Percentiles rank a stretch among this genome's conserved stretches.
Conservation (phyloP, 2,797 vertebrate species). For the Sebastes dallii region DNA sequence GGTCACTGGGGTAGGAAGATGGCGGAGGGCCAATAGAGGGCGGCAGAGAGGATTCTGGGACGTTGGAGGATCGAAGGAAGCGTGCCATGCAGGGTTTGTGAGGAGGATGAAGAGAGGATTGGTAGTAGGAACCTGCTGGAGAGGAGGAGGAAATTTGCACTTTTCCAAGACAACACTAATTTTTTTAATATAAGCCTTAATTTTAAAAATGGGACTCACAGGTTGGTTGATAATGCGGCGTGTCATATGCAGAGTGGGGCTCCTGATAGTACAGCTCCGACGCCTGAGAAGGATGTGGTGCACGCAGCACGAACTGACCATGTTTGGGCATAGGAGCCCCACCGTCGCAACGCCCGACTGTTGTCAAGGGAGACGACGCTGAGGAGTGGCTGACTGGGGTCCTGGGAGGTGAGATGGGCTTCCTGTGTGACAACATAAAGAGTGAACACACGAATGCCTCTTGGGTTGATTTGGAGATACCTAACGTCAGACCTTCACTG, state of each 20-base stretch:
- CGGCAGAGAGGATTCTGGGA: constrained; percentile 90
- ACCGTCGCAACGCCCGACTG: constrained; percentile 82
- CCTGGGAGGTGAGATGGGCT: constrained; percentile 87
- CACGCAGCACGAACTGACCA: constrained; percentile 85
- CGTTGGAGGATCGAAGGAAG: constrained; percentile 90
- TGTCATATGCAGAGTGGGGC: constrained; percentile 86
- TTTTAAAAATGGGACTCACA: constrained; percentile 78
- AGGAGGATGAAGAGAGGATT: constrained; percentile 81
- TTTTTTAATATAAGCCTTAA: neutral
- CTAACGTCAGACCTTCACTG: neutral
- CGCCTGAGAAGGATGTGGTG: constrained; percentile 85
- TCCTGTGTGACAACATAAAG: constrained; percentile 76
- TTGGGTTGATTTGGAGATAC: neutral
- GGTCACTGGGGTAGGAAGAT: constrained; percentile 79
- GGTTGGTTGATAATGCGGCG: constrained; percentile 85
- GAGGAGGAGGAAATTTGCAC: constrained; percentile 3
- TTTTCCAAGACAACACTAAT: neutral
- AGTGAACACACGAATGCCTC: neutral
- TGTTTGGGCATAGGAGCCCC: constrained; percentile 85
- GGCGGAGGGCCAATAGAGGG: constrained; percentile 84
- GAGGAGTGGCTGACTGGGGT: constrained; percentile 87
- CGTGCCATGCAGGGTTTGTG: constrained; percentile 89
- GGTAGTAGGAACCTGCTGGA: constrained; percentile 87
- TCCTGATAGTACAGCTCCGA: constrained; percentile 94
- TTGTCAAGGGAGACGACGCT: constrained; percentile 84